Evolutionary conservation across 92 coral and sea anemone genomes (phyloP), one percentile per base, ranked within the genome.

Genomic region (Nematostella vectensis): DNA sequence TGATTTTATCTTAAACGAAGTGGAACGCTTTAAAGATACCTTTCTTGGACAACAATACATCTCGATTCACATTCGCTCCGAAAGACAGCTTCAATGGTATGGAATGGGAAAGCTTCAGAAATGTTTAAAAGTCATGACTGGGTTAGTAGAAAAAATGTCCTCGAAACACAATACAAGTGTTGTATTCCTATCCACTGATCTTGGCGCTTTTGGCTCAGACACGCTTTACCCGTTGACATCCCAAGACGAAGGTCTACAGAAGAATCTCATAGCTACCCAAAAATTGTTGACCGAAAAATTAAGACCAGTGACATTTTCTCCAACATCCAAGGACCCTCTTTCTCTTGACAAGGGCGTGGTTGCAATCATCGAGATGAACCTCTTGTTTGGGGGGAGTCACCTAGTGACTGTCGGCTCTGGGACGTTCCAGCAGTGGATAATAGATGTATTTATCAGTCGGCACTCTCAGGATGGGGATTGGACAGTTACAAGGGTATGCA

Each of bases 321-420:
- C 98, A 0, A 71, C 60, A 37, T 72, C 83, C 2, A 76, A 37
- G 15, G 80, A 82, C 55, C 68, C 79, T 27, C 28, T 72, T 10
- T 52, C 67, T 9, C 67, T 57, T 74, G 98, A 91, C 68, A 80
- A 81, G 31, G 98, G 98, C 16, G 93, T 87, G 1, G 96, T 91
- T 10, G 98, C 98, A 3, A 80, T 91, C 17, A 83, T 76, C 18
- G 96, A 91, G 38, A 91, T 82, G 98, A 91, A 91, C 55, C 57
- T 91, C 25, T 66, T 91, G 0, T 69, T 64, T 59, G 74, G 71
- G 10, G 79, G 93, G 27, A 68, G 71, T 15, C 98, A 91, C 57
- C 69, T 91, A 29, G 60, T 91, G 51, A 91, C 98, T 0, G 50
- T 91, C 47, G 98, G 98, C 11, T 87, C 98, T 8, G 98, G 98